Evolutionary conservation across 2,797 vertebrate species (phyloP), one percentile per base, ranked within the genome.

Genomic region (Telmatherina bonti): DNA sequence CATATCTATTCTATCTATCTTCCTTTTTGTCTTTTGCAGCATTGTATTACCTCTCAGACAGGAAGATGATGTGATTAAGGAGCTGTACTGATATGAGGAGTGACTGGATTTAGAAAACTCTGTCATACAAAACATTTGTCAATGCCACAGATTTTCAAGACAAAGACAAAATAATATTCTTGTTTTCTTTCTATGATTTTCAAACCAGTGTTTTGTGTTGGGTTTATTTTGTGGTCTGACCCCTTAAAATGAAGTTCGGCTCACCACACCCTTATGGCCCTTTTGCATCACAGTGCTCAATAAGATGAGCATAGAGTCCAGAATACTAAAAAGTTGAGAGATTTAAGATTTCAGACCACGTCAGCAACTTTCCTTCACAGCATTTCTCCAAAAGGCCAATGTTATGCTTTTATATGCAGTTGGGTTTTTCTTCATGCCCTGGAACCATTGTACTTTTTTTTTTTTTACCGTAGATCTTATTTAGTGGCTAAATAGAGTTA

Each of bases 11-110:
- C 60, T 54, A 24, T 60, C 27, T 52, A 72, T 67, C 51, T 57
- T 7, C 53, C 36, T 52, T 70, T 47, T 26, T 57, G 38, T 74
- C 61, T 79, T 81, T 71, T 62, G 49, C 61, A 11, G 58, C 64
- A 83, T 78, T 64, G 76, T 38, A 78, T 82, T 86, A 77, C 72
- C 55, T 70, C 45, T 35, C 59, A 30, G 60, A 47, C 11, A 62
- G 30, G 26, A 20, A 56, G 53, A 71, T 24, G 69, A 78, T 63
- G 24, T 64, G 68, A 79, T 78, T 72, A 74, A 70, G 64, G 76
- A 41, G 56, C 52, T 76, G 61, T 74, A 80, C 66, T 75, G 76
- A 88, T 84, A 26, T 1, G 26, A 67, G 74, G 79, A 85, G 74
- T 82, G 78, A 78, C 71, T 71, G 62, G 76, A 76, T 76, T 83